Base-by-base conservation (phyloP, 1,140 invertebrate genomes). In the Pygmarrhopalites habei region DNA sequence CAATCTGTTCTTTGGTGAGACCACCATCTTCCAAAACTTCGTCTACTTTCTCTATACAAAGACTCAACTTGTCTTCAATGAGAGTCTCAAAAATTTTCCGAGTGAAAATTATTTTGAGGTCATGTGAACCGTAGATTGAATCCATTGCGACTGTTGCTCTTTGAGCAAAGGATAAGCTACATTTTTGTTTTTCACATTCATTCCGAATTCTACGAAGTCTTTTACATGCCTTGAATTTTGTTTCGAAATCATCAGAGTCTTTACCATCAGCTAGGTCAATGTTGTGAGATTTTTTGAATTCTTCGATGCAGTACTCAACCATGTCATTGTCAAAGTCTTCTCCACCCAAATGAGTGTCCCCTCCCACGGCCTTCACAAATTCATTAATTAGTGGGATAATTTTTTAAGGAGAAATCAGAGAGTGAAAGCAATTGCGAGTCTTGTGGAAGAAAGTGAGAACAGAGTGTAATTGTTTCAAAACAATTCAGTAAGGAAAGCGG, bases 281-380 rank as follows among this genome's bases (percentile, higher is more conserved):
- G 62, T 79, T 79, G 73, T 80, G 74, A 68, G 82, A 82, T 68
- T 82, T 82, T 79, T 97, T 96, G 75, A 83, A 83, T 71, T 83
- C 81, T 47, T 44, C 10, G 29, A 35, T 71, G 64, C 49, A 73
- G 60, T 73, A 65, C 41, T 65, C 53, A 1, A 75, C 73, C 70
- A 75, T 58, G 25, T 67, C 64, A 52, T 73, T 72, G 43, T n/a
- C n/a, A n/a, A n/a, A n/a, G n/a, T n/a, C n/a, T n/a, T n/a, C n/a
- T n/a, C n/a, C n/a, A n/a, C n/a, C n/a, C n/a, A n/a, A n/a, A n/a
- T n/a, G n/a, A n/a, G n/a, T n/a, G n/a, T n/a, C n/a, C n/a, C n/a
- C n/a, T 75, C 74, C 46, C n/a, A n/a, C n/a, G n/a, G n/a, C n/a
- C n/a, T n/a, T n/a, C n/a, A n/a, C n/a, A n/a, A n/a, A n/a, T n/a